phyloP scores from a whole-genome alignment of 2,113 vertebrate species.

The Anhinga rufa region DNA sequence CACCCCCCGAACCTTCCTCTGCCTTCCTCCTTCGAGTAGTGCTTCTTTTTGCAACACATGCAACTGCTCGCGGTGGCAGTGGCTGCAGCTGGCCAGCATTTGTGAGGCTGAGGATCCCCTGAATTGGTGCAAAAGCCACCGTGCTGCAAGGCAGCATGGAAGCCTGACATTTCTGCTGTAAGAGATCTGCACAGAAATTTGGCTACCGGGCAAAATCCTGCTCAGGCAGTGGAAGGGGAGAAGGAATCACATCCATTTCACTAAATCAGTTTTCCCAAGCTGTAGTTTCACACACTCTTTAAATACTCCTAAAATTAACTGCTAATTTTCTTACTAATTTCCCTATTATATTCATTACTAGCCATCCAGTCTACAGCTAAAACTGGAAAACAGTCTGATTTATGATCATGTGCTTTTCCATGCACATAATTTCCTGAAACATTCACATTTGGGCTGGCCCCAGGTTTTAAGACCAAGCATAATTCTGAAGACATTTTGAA shows the following conservation, averaged over 20 bases:
- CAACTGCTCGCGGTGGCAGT: background rate
- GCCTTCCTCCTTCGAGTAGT: background rate
- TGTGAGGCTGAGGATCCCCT: background rate
- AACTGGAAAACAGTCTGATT: slow-evolving; percentile 42
- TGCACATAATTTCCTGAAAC: slow-evolving; percentile 53
- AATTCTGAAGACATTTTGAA: background rate
- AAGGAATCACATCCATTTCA: background rate
- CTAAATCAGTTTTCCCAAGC: slow-evolving; percentile 10
- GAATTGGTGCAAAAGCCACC: background rate
- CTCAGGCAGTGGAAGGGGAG: background rate
- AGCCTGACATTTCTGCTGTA: background rate
- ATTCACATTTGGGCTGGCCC: slow-evolving; percentile 9
- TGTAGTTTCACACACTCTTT: slow-evolving; percentile 34
- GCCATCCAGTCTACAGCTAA: slow-evolving; percentile 11
- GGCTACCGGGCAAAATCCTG: background rate
- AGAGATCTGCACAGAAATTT: background rate
- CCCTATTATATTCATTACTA: slow-evolving; percentile 30
- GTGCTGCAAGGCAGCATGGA: background rate
- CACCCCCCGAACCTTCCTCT: accelerated
- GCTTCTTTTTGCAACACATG: background rate
- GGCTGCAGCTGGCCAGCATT: background rate
- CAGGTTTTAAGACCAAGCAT: slow-evolving; percentile 12
- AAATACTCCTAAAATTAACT: slow-evolving; percentile 49
- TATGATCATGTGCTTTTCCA: slow-evolving; percentile 35
- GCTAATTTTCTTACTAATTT: slow-evolving; percentile 59